Evolutionary conservation across 2,888 invertebrate genomes (phyloP).

Genomic region (Xanthorhoe spadicearia): DNA sequence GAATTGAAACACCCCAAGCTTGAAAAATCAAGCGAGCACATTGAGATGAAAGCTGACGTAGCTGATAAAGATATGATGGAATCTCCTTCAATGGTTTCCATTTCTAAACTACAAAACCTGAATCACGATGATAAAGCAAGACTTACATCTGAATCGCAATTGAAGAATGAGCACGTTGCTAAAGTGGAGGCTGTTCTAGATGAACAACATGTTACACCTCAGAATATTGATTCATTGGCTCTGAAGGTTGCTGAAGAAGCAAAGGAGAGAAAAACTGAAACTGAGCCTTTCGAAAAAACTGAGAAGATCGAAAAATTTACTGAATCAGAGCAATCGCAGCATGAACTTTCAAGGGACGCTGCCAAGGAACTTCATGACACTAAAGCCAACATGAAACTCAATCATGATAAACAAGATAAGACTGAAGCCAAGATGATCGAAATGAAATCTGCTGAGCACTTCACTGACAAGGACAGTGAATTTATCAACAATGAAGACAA

Average conservation of each 20-base stretch:
- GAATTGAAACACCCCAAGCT: slow-evolving; percentile 23
- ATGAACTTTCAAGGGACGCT: slow-evolving; percentile 24
- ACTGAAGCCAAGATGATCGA: slow-evolving; percentile 17
- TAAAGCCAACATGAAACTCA: slow-evolving; percentile 8
- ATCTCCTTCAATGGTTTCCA: slow-evolving; percentile 49
- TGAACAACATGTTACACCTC: slow-evolving; percentile 11
- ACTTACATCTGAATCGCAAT: slow-evolving; percentile 17
- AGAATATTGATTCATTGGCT: slow-evolving; percentile 10
- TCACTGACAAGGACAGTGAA: slow-evolving; percentile 10
- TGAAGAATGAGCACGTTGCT: slow-evolving; percentile 10
- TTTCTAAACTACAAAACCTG: slow-evolving; percentile 44
- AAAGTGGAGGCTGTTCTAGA: slow-evolving; percentile 14
- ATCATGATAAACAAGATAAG: slow-evolving; percentile 13
- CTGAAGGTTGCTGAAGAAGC: slow-evolving; percentile 36
- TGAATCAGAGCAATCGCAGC: slow-evolving; percentile 29
- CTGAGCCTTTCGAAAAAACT: slow-evolving; percentile 26
- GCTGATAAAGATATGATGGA: slow-evolving; percentile 46
- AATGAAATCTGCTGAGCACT: slow-evolving; percentile 31
- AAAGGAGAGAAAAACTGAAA: slow-evolving; percentile 31
- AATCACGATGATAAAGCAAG: slow-evolving; percentile 27
- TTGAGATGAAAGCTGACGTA: slow-evolving; percentile 24
- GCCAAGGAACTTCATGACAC: slow-evolving; percentile 8
- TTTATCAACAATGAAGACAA: slow-evolving; percentile 22
- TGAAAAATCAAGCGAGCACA: slow-evolving; percentile 38
- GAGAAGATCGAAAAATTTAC: slow-evolving; percentile 17